Evolutionary conservation across 2,888 invertebrate genomes (phyloP).

Genomic region (Plutella xylostella): DNA sequence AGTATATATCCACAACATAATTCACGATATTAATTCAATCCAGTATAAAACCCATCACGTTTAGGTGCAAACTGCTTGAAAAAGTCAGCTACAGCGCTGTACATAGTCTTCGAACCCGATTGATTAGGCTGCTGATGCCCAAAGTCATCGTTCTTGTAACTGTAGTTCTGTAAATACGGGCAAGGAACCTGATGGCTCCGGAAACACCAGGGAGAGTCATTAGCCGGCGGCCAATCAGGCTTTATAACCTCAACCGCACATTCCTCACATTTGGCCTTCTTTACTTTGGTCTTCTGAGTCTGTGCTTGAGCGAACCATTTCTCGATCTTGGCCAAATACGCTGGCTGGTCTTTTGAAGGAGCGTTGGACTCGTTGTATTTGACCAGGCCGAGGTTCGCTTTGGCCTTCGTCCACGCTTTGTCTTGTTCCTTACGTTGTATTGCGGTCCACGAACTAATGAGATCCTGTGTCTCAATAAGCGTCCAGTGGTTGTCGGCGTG

Average conservation of each 20-base stretch:
- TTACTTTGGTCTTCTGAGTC: neutral
- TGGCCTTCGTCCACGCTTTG: neutral
- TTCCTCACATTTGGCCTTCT: neutral
- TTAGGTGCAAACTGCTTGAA: neutral
- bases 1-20: no score
- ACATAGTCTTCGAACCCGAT: no score
- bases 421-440: neutral
- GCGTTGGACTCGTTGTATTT: neutral
- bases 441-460: neutral
- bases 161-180: no score
- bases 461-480: neutral
- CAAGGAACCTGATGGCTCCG: no score
- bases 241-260: neutral
- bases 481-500: neutral
- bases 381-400: neutral
- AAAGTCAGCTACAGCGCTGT: neutral
- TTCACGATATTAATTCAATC: no score
- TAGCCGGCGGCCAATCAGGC: neutral
- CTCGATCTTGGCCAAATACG: neutral
- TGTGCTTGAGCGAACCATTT: neutral
- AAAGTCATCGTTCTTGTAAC: no score
- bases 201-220: neutral
- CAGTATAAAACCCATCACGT: no score
- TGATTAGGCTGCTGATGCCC: no score
- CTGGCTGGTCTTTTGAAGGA: no score